Base-by-base conservation (phyloP, 2,113 vertebrate species). In the Zosterops lateralis region DNA sequence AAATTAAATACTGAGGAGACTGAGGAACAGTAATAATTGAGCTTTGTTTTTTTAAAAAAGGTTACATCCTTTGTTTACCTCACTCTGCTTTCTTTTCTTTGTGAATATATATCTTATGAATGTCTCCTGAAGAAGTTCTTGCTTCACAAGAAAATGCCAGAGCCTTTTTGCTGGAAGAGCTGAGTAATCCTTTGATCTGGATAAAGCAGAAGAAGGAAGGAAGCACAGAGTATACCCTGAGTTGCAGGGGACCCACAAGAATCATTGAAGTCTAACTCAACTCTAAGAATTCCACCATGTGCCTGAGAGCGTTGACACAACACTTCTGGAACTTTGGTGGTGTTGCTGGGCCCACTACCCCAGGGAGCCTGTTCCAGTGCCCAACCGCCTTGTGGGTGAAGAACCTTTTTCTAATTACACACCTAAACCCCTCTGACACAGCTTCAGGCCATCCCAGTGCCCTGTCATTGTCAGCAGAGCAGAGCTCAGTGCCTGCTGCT, bases 61-160 rank as follows among this genome's bases (percentile, higher is more conserved):
- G 29, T 62, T 31, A 47, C 31, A 48, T 83, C 45, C 81, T 94
- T 70, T 32, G 38, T 97, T 98, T 98, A 99, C 99, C 99, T 99
- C 99, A 96, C 99, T 98, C 97, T 99, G 99, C 94, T 99, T 99
- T 97, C 99, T 99, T 97, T 99, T 99, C 97, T 99, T 99, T 17
- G 99, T 99, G 89, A 99, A 99, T 96, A 99, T 99, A 25, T 99
- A 99, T 96, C 99, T 99, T 92, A 99, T 99, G 91, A 99, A 98
- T 38, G 98, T 98, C 80, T 99, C 99, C 90, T 99, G 99, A 82
- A 99, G 98, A 82, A 99, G 95, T 92, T 99, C 99, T 97, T 99
- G 99, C 97, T 99, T 99, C 84, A 99, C 99, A 84, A 99, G 97
- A 92, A 98, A 99, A 97, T 99, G 98, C 99, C 99, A 99, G 38